Percentiles rank a stretch among this genome's conserved stretches.
Evolutionary conservation across 2,113 vertebrate species (phyloP).

Genomic region (Etheostoma spectabile): DNA sequence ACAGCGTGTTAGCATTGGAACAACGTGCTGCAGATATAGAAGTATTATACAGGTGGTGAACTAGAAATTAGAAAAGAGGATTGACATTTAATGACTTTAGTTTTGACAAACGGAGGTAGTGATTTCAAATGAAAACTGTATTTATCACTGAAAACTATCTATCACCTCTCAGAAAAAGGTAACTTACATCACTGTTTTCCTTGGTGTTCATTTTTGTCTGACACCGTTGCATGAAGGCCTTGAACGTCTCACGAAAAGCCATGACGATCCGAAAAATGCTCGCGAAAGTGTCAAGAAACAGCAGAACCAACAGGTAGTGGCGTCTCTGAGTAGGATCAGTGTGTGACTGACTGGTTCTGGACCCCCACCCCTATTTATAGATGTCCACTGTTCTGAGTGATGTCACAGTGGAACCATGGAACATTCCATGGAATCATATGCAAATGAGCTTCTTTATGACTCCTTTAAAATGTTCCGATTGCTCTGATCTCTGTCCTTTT

Average conservation of each 20-base stretch:
- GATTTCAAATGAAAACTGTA: background rate
- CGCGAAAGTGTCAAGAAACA: background rate
- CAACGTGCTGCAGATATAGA: too few relatives aligned
- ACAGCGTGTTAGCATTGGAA: background rate
- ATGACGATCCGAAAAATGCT: background rate
- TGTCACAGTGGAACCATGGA: background rate
- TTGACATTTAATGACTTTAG: too few relatives aligned
- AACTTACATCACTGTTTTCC: background rate
- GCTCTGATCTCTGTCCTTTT: background rate
- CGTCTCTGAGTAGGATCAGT: background rate
- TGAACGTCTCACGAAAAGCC: background rate
- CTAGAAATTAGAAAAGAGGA: too few relatives aligned
- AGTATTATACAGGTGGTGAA: too few relatives aligned
- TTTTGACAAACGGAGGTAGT: too few relatives aligned
- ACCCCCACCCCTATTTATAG: background rate
- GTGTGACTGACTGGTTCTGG: background rate
- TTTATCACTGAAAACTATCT: background rate
- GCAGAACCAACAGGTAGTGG: background rate
- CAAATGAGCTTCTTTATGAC: background rate
- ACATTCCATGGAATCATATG: background rate
- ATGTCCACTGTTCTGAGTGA: too few relatives aligned
- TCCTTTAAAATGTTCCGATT: background rate
- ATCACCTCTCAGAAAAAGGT: too few relatives aligned
- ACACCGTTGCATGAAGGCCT: background rate
- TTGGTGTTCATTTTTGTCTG: rapidly evolving